phyloP scores from a whole-genome alignment of 2,797 vertebrate species.

The Sebastes dallii region DNA sequence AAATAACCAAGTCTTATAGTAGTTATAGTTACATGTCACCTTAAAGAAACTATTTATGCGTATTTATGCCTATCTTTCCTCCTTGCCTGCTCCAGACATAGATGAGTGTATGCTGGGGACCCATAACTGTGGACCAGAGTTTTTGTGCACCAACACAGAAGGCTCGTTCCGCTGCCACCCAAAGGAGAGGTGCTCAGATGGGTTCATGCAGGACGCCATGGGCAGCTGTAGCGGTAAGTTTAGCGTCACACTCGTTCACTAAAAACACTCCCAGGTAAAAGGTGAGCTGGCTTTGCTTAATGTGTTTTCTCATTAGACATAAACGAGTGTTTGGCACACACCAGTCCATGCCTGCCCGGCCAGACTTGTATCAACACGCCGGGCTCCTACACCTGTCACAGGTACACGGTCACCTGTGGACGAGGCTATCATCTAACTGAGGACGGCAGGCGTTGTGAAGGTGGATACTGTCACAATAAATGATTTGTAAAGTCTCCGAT shows the following conservation, averaged over 20 bases:
- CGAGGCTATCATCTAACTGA: constrained; percentile 88
- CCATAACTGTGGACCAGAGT: constrained; percentile 89
- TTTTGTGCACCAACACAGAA: constrained; percentile 89
- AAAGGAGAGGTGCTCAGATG: constrained; percentile 82
- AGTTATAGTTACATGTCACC: background rate
- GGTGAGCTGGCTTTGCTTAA: background rate
- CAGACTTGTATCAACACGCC: constrained; percentile 89
- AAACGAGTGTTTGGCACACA: constrained; percentile 86
- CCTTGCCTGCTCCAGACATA: constrained; percentile 83
- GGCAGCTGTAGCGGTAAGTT: constrained; percentile 90
- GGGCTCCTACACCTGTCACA: constrained; percentile 89
- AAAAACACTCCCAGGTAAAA: background rate
- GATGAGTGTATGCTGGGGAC: constrained; percentile 89
- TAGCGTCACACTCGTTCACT: no score
- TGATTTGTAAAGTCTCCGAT: background rate
- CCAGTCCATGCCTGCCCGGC: constrained; percentile 80
- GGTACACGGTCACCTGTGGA: constrained; percentile 85
- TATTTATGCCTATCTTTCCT: constrained; percentile 4
- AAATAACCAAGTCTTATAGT: background rate
- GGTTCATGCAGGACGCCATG: constrained; percentile 88
- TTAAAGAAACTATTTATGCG: background rate
- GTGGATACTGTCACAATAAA: constrained; percentile 58
- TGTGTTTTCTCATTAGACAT: constrained; percentile 80
- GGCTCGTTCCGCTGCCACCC: constrained; percentile 92
- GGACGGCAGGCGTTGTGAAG: constrained; percentile 88